Evolutionary conservation across 2,888 invertebrate genomes (phyloP).

Genomic region (Alloplasta piceator): DNA sequence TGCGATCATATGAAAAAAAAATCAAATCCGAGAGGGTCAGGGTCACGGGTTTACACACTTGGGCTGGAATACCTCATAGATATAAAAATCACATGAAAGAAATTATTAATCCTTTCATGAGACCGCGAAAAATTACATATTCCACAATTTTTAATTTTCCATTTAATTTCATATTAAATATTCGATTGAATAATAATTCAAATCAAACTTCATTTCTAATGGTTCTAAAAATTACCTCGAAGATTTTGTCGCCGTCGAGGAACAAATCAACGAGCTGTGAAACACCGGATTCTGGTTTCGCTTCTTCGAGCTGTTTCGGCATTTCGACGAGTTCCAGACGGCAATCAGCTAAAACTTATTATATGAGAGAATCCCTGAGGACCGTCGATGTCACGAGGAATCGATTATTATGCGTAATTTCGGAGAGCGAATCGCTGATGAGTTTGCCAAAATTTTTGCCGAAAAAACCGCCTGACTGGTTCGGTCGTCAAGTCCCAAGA

Average conservation of each 20-base stretch:
- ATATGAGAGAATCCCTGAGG: slow-evolving; percentile 53
- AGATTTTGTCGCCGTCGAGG: slow-evolving; percentile 40
- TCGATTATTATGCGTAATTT: slow-evolving; percentile 64
- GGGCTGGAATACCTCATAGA: too few species aligned
- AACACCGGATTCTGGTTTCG: slow-evolving; percentile 20
- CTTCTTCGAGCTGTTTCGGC: slow-evolving; percentile 36
- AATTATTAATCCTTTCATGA: too few species aligned
- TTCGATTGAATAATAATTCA: not conserved
- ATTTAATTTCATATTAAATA: not conserved
- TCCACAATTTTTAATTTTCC: slow-evolving; percentile 14
- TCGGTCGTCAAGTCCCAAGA: slow-evolving; percentile 44
- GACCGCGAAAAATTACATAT: not conserved
- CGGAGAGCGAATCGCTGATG: slow-evolving; percentile 59
- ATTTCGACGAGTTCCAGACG: slow-evolving; percentile 28
- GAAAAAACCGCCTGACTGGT: slow-evolving; percentile 59
- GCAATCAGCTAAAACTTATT: slow-evolving; percentile 51
- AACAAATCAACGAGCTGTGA: slow-evolving; percentile 40
- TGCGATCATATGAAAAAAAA: too few species aligned
- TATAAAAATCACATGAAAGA: too few species aligned
- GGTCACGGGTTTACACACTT: too few species aligned
- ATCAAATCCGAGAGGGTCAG: too few species aligned
- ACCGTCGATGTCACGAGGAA: slow-evolving; percentile 47
- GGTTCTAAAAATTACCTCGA: not conserved
- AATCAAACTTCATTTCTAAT: not conserved
- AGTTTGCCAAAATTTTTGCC: slow-evolving; percentile 54